Evolutionary conservation across 1,140 invertebrate genomes (phyloP).

Genomic region (Cydia fagiglandana): DNA sequence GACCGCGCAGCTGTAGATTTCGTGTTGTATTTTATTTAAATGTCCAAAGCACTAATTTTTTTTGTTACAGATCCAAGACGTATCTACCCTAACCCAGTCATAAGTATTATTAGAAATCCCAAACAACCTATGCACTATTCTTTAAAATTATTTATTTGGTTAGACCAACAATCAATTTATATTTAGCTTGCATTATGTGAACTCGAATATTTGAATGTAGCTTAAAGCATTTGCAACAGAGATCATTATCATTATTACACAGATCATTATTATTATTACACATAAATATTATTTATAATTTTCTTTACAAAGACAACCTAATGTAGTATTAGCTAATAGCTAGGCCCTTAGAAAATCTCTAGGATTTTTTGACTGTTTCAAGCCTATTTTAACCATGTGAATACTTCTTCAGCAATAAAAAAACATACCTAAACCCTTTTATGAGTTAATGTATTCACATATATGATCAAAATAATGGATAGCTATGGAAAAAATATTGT

Average conservation of each 20-base stretch:
- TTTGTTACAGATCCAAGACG: conserved; percentile 39
- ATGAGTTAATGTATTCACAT: background rate
- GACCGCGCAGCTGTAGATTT: no score
- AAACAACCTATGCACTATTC: background rate
- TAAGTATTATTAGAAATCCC: conserved; percentile 42
- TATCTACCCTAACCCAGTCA: conserved; percentile 33
- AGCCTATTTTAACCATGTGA: background rate
- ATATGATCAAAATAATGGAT: background rate
- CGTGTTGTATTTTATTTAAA: background rate
- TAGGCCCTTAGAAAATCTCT: background rate
- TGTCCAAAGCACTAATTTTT: background rate
- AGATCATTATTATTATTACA: background rate
- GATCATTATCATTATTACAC: no score
- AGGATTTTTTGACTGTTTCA: background rate
- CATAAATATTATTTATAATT: conserved; percentile 6
- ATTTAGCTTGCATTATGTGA: conserved; percentile 10
- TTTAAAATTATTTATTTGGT: background rate
- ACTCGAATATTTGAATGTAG: conserved; percentile 13
- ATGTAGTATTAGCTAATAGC: background rate
- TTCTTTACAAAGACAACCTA: background rate
- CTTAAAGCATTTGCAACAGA: background rate
- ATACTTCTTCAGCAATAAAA: background rate
- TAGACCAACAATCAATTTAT: conserved; percentile 15
- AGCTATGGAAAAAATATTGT: no score
- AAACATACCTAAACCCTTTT: background rate